Percentiles rank a stretch among this genome's conserved stretches.
phyloP scores from a whole-genome alignment of 2,113 vertebrate genomes.

The Silurus glanis region DNA sequence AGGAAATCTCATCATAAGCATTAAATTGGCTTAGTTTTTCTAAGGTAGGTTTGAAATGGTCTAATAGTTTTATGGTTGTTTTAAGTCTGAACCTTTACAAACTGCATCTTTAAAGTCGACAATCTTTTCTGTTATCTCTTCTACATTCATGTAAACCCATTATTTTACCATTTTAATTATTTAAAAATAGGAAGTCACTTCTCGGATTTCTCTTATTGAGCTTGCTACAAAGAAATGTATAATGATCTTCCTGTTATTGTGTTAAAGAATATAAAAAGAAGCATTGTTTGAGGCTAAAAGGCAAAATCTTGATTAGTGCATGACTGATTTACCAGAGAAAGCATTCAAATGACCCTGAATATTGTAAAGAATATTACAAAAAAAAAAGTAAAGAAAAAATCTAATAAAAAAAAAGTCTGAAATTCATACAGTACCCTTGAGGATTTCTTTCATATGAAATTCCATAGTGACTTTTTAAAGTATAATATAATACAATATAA shows the following conservation, averaged over 20 bases:
- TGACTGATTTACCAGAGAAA: slow-evolving; percentile 24
- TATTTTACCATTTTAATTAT: background rate
- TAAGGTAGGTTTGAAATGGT: background rate
- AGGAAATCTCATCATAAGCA: background rate
- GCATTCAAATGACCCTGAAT: slow-evolving; percentile 37
- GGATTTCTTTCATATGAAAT: slow-evolving; percentile 29
- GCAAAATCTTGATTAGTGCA: slow-evolving; percentile 28
- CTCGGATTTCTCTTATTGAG: background rate
- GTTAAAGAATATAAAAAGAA: slow-evolving; percentile 26
- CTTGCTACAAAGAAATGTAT: background rate
- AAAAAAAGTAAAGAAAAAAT: background rate
- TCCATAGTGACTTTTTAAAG: background rate
- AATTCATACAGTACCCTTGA: slow-evolving; percentile 19
- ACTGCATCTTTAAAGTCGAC: background rate
- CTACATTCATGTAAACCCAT: background rate
- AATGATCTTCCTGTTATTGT: background rate
- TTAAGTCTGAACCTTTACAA: background rate
- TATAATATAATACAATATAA: background rate
- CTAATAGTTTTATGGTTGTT: background rate
- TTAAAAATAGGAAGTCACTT: background rate
- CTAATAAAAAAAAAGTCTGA: background rate
- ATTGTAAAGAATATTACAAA: slow-evolving; percentile 15
- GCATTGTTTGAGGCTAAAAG: slow-evolving; percentile 35
- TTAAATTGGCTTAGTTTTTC: background rate
- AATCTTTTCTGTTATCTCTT: background rate